Evolutionary conservation across 1,140 invertebrate genomes (phyloP), one percentile per base, ranked within the genome.

Genomic region (Bombus haemorrhoidalis): DNA sequence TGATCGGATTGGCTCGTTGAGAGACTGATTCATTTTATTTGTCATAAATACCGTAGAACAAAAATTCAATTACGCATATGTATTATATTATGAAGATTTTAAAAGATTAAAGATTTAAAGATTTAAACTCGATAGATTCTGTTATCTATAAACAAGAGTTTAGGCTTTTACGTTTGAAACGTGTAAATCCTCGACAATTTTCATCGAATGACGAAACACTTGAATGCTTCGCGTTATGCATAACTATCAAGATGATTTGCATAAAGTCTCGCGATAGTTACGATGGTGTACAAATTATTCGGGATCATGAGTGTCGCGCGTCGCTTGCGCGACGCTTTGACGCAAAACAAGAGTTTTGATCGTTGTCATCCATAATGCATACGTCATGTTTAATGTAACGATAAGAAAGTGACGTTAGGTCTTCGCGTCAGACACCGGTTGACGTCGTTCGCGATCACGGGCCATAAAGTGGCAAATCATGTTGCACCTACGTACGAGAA

Each of bases 281-380:
- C 28, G 9, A 15, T 25, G 59, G 53, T 53, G 47, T 66, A 66
- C 72, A 75, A 75, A 82, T 75, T 66, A 75, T 82, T 64, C 59
- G 57, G 53, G 59, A 82, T 75, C 72, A 39, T 25, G 81, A 66
- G 53, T 32, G 22, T 8, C 57, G 15, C 15, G 47, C 5, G 1
- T 47, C 47, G 15, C 47, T 47, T 47, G 10, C 13, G 71, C 13
- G 57, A 64, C 4, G 41, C 41, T 28, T n/a, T 43, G 81, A 82
- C 72, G 28, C 25, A 57, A 64, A 66, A 82, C 81, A 53, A 66
- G 57, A 74, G 71, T 74, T 53, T 62, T 39, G 71, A 75, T 75
- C 57, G 32, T 66, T 75, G 59, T 37, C 81, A 53, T 75, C 32
- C 72, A 75, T 68, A 76, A 83, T 39, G 72, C 72, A 76, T 66